A percentile compares a stretch with the other conserved stretches of the same genome.
Evolutionary conservation across 2,888 invertebrate species (phyloP).

Genomic region (Liodrosophila aerea): DNA sequence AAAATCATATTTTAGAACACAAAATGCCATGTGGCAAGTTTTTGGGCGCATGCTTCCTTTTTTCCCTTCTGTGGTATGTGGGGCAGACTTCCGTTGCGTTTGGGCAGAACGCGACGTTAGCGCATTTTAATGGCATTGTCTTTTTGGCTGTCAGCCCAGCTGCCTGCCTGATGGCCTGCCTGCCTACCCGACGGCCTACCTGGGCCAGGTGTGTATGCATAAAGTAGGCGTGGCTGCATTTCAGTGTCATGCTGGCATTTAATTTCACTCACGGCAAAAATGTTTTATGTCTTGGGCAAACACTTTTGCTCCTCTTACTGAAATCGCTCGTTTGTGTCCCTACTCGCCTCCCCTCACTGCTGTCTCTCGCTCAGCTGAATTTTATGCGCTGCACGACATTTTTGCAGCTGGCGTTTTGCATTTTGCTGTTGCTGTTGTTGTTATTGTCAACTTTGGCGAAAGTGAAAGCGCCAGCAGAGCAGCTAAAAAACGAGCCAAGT

Average conservation of each 20-base stretch:
- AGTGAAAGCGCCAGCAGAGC: conserved; percentile 70
- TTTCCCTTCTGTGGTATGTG: conserved; percentile 36
- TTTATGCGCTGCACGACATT: conserved; percentile 72
- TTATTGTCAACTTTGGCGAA: conserved; percentile 45
- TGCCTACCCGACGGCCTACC: background rate
- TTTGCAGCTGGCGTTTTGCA: conserved; percentile 66
- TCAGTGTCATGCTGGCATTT: conserved; percentile 77
- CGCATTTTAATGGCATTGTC: conserved; percentile 74
- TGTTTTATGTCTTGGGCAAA: conserved; percentile 76
- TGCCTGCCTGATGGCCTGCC: background rate
- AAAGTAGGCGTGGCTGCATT: conserved; percentile 57
- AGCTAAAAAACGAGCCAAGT: conserved; percentile 14
- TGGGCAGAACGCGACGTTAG: conserved; percentile 58
- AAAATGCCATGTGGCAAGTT: conserved; percentile 5
- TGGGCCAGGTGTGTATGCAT: conserved; percentile 1
- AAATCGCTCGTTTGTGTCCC: background rate
- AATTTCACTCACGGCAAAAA: conserved; percentile 76
- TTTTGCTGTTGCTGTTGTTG: conserved; percentile 28
- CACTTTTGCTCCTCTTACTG: conserved; percentile 39
- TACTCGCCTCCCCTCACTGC: background rate
- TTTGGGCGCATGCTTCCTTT: no score
- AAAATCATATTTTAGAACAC: conserved; percentile 42
- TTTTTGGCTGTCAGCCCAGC: conserved; percentile 38
- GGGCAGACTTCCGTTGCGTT: conserved; percentile 61
- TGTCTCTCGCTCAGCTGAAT: conserved; percentile 51